These are phyloP conservation scores for Leptopilina boulardi DNA, from an alignment of 1,140 invertebrate species.

Conservation along the genomic window DNA sequence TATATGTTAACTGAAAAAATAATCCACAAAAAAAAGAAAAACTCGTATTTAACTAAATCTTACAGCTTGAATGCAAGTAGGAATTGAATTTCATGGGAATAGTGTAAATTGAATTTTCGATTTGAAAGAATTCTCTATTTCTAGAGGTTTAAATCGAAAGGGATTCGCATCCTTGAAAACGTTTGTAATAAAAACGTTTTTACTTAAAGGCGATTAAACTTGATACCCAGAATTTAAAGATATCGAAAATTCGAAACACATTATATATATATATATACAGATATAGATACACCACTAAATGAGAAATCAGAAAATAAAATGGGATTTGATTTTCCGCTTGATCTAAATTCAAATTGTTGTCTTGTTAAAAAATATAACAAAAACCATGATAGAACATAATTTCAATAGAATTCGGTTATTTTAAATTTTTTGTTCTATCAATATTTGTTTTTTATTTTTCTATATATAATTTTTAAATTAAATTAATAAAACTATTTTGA, in stretches of 20 bases:
- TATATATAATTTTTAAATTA: too few relatives aligned
- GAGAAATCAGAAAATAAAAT: constrained; percentile 15
- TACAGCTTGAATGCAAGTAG: neutral
- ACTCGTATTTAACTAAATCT: neutral
- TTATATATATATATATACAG: too few relatives aligned
- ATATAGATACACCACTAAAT: neutral
- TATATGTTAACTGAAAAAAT: neutral
- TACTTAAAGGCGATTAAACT: neutral
- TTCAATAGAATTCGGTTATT: too few relatives aligned
- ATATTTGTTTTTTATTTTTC: too few relatives aligned
- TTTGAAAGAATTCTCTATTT: constrained; percentile 20
- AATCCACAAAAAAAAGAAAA: neutral
- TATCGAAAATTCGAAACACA: neutral
- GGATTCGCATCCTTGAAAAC: neutral
- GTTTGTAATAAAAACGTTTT: constrained; percentile 8
- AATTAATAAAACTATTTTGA: too few relatives aligned
- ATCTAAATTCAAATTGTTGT: neutral
- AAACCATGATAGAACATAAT: too few relatives aligned
- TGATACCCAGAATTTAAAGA: constrained; percentile 1
- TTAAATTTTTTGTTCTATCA: neutral
- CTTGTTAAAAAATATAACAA: neutral
- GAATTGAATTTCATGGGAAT: constrained; percentile 3
- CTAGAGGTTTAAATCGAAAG: neutral
- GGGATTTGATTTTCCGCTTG: neutral
- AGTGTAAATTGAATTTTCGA: constrained; percentile 9